Conservation (phyloP, 2,888 invertebrate species). For the Zhuqinia jingwanae region DNA sequence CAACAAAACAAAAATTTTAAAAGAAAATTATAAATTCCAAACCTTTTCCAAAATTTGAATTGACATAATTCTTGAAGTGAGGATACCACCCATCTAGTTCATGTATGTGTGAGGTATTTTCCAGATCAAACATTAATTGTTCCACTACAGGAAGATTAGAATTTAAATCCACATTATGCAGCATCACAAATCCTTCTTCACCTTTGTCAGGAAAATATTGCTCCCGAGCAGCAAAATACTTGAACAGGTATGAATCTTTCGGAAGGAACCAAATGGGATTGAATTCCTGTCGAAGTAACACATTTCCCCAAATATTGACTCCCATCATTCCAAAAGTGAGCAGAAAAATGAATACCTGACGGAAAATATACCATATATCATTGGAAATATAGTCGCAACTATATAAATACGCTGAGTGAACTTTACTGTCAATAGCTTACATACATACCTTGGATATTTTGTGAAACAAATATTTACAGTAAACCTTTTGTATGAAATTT, state of each 20-base stretch:
- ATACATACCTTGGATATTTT: conserved; percentile 80
- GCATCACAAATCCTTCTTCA: conserved; percentile 76
- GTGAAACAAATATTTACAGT: conserved; percentile 80
- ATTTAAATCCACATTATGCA: conserved; percentile 67
- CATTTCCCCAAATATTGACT: conserved; percentile 80
- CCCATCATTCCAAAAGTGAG: conserved; percentile 79
- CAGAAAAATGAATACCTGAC: conserved; percentile 80
- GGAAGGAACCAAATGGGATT: conserved; percentile 81
- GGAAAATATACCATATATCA: conserved; percentile 13
- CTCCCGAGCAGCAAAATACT: conserved; percentile 79
- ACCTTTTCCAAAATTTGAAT: conserved; percentile 74
- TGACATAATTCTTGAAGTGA: conserved; percentile 74
- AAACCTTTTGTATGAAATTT: conserved; percentile 80
- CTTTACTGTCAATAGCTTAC: no score
- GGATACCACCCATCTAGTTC: conserved; percentile 77
- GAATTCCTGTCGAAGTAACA: conserved; percentile 81
- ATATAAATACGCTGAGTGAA: no score
- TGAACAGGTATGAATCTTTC: conserved; percentile 80
- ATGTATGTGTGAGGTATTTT: conserved; percentile 62
- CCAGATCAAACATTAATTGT: conserved; percentile 65
- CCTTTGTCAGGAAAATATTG: conserved; percentile 81
- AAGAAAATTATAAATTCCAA: background rate
- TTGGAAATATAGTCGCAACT: background rate
- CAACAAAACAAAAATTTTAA: background rate
- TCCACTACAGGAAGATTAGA: conserved; percentile 73